phyloP scores from a whole-genome alignment of 1,140 invertebrate genomes.

The Leptinotarsa lineolata region DNA sequence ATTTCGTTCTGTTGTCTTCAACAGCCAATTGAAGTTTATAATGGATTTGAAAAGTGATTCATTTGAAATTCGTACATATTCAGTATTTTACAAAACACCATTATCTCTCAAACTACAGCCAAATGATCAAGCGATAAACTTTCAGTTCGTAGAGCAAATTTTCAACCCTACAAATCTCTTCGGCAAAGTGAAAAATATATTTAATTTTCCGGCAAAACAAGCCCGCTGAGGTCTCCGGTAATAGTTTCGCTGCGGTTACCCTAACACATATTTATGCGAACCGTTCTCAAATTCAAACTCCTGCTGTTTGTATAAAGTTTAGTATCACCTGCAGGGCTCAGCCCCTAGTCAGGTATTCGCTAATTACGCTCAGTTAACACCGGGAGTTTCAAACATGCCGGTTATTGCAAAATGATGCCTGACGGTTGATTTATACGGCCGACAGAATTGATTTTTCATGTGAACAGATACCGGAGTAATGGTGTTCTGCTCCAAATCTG shows the following conservation, averaged over 20 bases:
- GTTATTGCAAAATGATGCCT: conserved; percentile 14
- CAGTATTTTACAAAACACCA: too few relatives aligned
- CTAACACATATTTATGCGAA: conserved; percentile 22
- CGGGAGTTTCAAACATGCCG: conserved; percentile 8
- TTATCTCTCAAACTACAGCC: too few relatives aligned
- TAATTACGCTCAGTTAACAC: conserved; percentile 14
- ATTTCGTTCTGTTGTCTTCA: too few relatives aligned
- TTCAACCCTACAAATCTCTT: background rate
- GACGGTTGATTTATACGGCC: conserved; percentile 17
- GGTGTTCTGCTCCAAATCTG: too few relatives aligned
- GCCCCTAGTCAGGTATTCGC: conserved; percentile 11
- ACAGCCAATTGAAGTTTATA: too few relatives aligned
- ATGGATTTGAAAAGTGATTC: too few relatives aligned
- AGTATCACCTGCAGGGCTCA: conserved; percentile 27
- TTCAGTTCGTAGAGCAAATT: too few relatives aligned
- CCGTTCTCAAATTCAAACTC: conserved; percentile 17
- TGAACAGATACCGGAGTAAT: too few relatives aligned
- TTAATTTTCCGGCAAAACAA: background rate
- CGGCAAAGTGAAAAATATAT: background rate
- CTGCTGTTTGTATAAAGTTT: conserved; percentile 29
- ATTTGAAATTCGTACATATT: too few relatives aligned
- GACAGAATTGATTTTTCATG: background rate
- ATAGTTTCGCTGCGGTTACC: conserved; percentile 14
- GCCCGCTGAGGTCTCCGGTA: background rate
- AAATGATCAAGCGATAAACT: too few relatives aligned